Conservation (phyloP, 2,113 vertebrate species). For the Triplophysa dalaica region DNA sequence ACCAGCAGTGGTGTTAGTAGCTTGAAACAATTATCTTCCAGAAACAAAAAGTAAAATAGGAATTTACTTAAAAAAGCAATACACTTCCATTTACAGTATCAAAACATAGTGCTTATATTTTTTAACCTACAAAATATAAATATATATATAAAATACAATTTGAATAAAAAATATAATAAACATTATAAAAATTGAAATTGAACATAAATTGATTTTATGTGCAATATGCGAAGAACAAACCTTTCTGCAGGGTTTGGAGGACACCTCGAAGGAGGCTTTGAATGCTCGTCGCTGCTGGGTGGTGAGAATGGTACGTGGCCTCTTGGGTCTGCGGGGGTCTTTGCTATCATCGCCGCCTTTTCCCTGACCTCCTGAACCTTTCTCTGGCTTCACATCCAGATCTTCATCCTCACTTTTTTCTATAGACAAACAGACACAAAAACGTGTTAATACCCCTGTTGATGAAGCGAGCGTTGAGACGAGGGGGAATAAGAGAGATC, state of each 20-base stretch:
- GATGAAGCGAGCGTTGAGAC: neutral
- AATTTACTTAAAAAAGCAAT: too few species aligned
- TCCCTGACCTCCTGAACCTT: constrained; percentile 70
- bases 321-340: constrained; percentile 83
- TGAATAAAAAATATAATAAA: too few species aligned
- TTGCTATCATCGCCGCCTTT: constrained; percentile 84
- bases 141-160: too few species aligned
- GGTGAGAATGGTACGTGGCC: constrained; percentile 90
- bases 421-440: constrained; percentile 56
- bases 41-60: too few species aligned
- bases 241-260: constrained; percentile 93
- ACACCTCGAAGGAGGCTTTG: constrained; percentile 94
- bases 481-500: neutral
- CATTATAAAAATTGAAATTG: too few species aligned
- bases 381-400: constrained; percentile 80
- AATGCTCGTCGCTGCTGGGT: constrained; percentile 90
- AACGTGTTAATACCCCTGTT: neutral
- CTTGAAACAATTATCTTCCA: too few species aligned
- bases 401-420: constrained; percentile 92
- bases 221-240: constrained; percentile 60
- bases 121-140: too few species aligned
- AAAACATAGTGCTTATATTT: too few species aligned
- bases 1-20: neutral
- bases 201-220: too few species aligned
- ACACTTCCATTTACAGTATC: too few species aligned